Base-by-base conservation (phyloP, 2,797 vertebrate species). In the Labeo calbasu region DNA sequence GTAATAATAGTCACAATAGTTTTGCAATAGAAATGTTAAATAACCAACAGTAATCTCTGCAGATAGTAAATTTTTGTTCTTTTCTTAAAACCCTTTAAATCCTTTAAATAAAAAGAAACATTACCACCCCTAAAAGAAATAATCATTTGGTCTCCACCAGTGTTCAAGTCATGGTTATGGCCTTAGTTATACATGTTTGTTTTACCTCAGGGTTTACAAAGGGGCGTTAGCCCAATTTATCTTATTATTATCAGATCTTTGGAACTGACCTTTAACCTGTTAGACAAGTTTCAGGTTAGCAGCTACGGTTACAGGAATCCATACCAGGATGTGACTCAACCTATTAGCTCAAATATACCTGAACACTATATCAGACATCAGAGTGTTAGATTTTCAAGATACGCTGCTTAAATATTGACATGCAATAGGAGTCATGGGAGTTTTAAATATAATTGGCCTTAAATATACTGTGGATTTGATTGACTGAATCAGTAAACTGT, bases 221-320 rank as follows among this genome's bases (percentile, higher is more conserved):
- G 19, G 86, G 79, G 81, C 5, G 21, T 84, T 77, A 77, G 51
- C 55, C 65, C 3, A 2, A 5, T 32, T 87, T 80, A 82, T 15
- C 0, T 77, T 15, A 12, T 72, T 81, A 21, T 40, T 55, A 36
- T 86, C 12, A 88, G 32, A 81, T 68, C 70, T 89, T 46, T 88
- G 19, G 55, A 36, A 55, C 25, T 91, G 89, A 92, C 89, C 90
- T 91, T 92, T 90, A 89, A 88, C 87, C 87, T 86, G 88, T 53
- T 81, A 43, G 87, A 90, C 88, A 68, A 77, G 90, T 91, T 91
- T 19, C 77, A 84, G 40, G 69, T 86, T 70, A 91, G 43, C 25
- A 36, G 65, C 65, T 68, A 19, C 21, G 72, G 86, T 85, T 71
- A 77, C 55, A 65, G 84, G 91, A 92, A 88, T 86, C 59, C 36